A percentile compares a stretch with the other conserved stretches of the same genome.
phyloP scores from a whole-genome alignment of 2,888 invertebrate genomes.

The Polydrusus tereticollis region DNA sequence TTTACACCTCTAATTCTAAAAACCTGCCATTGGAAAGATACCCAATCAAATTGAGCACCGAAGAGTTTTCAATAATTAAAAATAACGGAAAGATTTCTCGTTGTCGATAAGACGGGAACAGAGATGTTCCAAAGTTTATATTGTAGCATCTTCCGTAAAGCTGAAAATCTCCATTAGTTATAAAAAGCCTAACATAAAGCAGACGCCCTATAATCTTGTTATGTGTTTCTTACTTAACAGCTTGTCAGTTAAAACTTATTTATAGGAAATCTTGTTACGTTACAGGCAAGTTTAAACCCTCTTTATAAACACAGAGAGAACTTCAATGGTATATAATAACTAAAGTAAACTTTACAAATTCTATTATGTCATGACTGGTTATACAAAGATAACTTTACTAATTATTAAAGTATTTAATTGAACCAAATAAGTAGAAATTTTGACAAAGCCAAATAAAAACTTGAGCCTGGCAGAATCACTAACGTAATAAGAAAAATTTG shows the following conservation, averaged over 20 bases:
- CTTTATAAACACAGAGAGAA: conserved; percentile 10
- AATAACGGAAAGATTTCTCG: not conserved
- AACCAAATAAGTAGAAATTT: not conserved
- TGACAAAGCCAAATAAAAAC: too few relatives aligned
- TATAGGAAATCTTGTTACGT: conserved; percentile 12
- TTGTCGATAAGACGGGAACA: not conserved
- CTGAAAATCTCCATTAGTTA: conserved; percentile 5
- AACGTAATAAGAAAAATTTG: too few relatives aligned
- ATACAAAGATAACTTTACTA: conserved; percentile 1
- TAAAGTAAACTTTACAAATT: conserved; percentile 5
- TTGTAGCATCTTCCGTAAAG: not conserved
- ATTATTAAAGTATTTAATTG: not conserved
- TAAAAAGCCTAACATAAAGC: conserved; percentile 4
- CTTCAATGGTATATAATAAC: conserved; percentile 6
- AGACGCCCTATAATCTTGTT: not conserved
- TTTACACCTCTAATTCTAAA: too few relatives aligned
- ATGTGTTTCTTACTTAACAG: conserved; percentile 9
- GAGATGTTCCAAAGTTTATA: not conserved
- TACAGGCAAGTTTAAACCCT: conserved; percentile 1
- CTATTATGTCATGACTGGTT: not conserved
- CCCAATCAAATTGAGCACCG: too few relatives aligned
- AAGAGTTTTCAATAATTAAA: too few relatives aligned
- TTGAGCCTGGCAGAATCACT: too few relatives aligned
- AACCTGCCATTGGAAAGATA: too few relatives aligned
- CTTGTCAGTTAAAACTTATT: conserved; percentile 10